A percentile compares a stretch with the other conserved stretches of the same genome.
phyloP scores from a whole-genome alignment of 2,797 vertebrate genomes.

The Scolopax rusticola region DNA sequence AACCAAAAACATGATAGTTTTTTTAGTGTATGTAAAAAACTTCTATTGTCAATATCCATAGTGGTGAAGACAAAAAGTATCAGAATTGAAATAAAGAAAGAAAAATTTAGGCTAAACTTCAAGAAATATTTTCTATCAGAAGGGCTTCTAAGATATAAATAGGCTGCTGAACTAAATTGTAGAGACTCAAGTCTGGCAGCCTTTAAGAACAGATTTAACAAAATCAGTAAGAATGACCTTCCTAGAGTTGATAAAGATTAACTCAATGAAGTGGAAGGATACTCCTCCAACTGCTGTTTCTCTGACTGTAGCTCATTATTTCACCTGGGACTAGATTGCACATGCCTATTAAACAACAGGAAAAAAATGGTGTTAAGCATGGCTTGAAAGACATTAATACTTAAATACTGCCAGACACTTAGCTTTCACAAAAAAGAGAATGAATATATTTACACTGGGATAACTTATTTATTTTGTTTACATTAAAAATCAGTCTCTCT shows the following conservation, averaged over 20 bases:
- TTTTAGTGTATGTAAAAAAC: not conserved
- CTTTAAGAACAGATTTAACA: conserved; percentile 4
- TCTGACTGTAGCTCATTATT: not conserved
- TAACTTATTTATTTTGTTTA: not conserved
- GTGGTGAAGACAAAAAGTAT: not conserved
- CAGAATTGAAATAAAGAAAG: not conserved
- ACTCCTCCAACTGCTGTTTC: not conserved
- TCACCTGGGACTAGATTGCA: conserved; percentile 55
- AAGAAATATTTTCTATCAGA: not conserved
- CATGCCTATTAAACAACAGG: conserved; percentile 52
- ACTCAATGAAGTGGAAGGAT: conserved; percentile 5
- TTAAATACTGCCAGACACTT: conserved; percentile 46
- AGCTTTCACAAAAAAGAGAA: conserved; percentile 45
- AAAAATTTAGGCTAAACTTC: not conserved
- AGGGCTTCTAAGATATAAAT: not conserved
- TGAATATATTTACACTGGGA: not conserved
- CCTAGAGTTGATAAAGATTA: not conserved
- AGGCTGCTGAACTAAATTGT: not conserved
- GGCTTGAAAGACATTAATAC: conserved; percentile 35
- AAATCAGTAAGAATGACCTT: conserved; percentile 22
- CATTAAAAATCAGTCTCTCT: not conserved
- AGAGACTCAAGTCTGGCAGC: not conserved
- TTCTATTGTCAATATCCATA: not conserved
- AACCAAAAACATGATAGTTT: not conserved
- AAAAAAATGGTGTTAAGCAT: conserved; percentile 38